Evolutionary conservation across 2,888 invertebrate genomes (phyloP).

Genomic region (Ganaspis brasiliensis): DNA sequence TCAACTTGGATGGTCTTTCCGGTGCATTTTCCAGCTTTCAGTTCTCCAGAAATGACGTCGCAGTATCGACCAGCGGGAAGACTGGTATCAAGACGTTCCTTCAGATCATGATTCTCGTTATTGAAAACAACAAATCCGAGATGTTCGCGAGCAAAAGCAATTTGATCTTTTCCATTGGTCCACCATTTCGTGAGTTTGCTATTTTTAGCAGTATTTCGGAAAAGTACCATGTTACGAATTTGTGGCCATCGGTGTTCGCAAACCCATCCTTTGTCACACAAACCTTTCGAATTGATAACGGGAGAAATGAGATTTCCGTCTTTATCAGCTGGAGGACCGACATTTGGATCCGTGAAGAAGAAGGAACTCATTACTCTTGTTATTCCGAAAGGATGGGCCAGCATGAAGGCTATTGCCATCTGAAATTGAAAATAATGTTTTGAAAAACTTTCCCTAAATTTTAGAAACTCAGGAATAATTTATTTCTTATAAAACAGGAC

Average conservation of each 20-base stretch:
- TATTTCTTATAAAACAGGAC: no score
- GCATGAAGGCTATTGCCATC: conserved; percentile 83
- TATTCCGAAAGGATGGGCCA: conserved; percentile 83
- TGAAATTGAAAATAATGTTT: conserved; percentile 55
- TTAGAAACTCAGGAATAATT: no score
- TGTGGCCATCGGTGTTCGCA: conserved; percentile 79
- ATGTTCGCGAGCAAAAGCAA: conserved; percentile 71
- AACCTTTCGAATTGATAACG: conserved; percentile 72
- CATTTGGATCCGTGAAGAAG: conserved; percentile 76
- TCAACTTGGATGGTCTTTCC: conserved; percentile 85
- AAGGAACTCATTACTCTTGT: conserved; percentile 83
- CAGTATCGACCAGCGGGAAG: conserved; percentile 91
- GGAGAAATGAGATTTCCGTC: conserved; percentile 77
- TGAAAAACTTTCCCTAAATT: not conserved
- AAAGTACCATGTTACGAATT: conserved; percentile 78
- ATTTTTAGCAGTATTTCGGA: conserved; percentile 75
- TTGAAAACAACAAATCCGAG: conserved; percentile 89
- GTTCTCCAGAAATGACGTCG: conserved; percentile 89
- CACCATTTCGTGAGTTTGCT: conserved; percentile 79
- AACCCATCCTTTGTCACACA: conserved; percentile 78
- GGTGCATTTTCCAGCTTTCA: conserved; percentile 83
- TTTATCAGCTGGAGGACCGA: conserved; percentile 78
- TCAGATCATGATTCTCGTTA: conserved; percentile 84
- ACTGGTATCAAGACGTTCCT: conserved; percentile 84
- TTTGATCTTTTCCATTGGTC: conserved; percentile 81